Evolutionary conservation across 2,888 invertebrate species (phyloP).

Genomic region (Magallana nippona): DNA sequence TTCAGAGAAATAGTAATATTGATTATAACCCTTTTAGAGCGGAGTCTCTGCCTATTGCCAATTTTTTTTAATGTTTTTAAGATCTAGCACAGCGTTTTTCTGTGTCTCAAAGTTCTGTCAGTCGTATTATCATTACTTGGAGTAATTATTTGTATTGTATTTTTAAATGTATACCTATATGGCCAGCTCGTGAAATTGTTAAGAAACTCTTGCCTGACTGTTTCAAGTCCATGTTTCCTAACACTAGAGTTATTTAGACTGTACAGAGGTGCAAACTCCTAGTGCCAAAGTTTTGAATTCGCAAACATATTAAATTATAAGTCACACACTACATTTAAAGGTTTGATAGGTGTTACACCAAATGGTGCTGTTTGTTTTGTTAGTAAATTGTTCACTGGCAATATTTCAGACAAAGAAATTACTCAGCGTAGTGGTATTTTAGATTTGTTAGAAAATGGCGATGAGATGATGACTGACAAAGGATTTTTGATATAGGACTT

Average conservation of each 20-base stretch:
- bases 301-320: slow-evolving; percentile 49
- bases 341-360: slow-evolving; percentile 47
- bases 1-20: neutral
- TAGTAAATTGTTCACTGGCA: slow-evolving; percentile 47
- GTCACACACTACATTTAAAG: slow-evolving; percentile 46
- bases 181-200: slow-evolving; percentile 38
- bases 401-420: slow-evolving; percentile 48
- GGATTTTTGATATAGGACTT: slow-evolving; percentile 36
- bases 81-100: slow-evolving; percentile 33
- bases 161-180: slow-evolving; percentile 41
- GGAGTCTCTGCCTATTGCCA: neutral
- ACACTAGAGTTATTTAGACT: slow-evolving; percentile 47
- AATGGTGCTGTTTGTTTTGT: slow-evolving; percentile 47
- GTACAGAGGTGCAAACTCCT: slow-evolving; percentile 48
- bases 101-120: slow-evolving; percentile 25
- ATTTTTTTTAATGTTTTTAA: slow-evolving; percentile 38
- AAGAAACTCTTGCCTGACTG: slow-evolving; percentile 30
- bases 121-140: slow-evolving; percentile 40
- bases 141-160: slow-evolving; percentile 39
- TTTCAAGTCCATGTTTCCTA: slow-evolving; percentile 20
- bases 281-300: slow-evolving; percentile 43
- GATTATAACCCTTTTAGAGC: neutral
- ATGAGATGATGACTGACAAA: slow-evolving; percentile 39
- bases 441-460: slow-evolving; percentile 39
- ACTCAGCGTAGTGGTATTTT: slow-evolving; percentile 28